phyloP scores from a whole-genome alignment of 2,797 vertebrate species.

The Pitangus sulphuratus region DNA sequence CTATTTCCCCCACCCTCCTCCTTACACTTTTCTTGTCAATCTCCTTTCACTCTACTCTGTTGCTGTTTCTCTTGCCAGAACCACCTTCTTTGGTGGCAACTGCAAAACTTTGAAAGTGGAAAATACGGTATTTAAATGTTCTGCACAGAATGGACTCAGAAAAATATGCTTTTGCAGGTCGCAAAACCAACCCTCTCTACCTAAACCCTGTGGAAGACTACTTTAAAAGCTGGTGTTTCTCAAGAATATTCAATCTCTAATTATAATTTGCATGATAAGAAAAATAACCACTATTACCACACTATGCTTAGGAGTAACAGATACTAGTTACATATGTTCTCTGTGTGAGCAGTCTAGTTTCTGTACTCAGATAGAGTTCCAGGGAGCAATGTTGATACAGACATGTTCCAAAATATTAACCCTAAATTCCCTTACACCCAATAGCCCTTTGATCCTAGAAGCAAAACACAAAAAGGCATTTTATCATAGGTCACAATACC shows the following conservation, averaged over 20 bases:
- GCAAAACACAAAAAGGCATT: neutral
- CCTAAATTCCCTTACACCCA: neutral
- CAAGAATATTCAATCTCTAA: neutral
- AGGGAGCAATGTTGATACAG: neutral
- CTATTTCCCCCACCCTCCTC: neutral
- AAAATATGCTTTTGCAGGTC: rapidly evolving
- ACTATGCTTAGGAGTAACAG: neutral
- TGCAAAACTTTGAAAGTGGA: neutral
- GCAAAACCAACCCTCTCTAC: neutral
- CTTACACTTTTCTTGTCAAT: conserved; percentile 4
- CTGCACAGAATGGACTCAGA: neutral
- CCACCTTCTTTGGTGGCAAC: neutral
- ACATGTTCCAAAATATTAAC: neutral
- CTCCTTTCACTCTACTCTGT: conserved; percentile 2
- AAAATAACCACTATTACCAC: neutral
- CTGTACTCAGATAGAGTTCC: neutral
- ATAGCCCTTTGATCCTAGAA: neutral
- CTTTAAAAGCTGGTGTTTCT: neutral
- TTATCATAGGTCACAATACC: neutral
- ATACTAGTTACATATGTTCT: neutral
- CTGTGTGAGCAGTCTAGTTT: neutral
- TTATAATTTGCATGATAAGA: neutral
- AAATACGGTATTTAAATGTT: neutral
- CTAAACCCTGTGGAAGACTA: neutral
- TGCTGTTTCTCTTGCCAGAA: conserved; percentile 1